phyloP scores from a whole-genome alignment of 2,888 invertebrate species.

The Zygothrica quintamaculata region DNA sequence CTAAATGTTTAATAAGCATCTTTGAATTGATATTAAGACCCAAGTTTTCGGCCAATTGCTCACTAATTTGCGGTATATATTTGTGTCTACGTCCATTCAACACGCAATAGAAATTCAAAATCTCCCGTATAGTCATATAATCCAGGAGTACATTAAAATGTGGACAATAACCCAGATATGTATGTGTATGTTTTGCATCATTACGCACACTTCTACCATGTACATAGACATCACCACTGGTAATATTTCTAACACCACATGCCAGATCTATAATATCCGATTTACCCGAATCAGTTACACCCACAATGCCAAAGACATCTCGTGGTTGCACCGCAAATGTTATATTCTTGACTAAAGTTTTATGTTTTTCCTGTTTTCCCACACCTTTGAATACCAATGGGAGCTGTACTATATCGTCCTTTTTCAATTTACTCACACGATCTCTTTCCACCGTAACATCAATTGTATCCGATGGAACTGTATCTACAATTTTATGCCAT shows the following conservation, averaged over 20 bases:
- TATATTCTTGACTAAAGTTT: background rate
- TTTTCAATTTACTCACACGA: background rate
- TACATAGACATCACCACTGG: constrained; percentile 14
- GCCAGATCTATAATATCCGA: constrained; percentile 3
- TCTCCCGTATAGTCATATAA: constrained; percentile 13
- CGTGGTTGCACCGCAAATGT: constrained; percentile 6
- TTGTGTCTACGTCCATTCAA: background rate
- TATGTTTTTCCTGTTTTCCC: background rate
- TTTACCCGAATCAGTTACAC: constrained; percentile 15
- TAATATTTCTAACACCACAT: constrained; percentile 5
- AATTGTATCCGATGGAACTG: too few relatives aligned
- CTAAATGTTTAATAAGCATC: constrained; percentile 3
- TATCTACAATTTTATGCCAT: too few relatives aligned
- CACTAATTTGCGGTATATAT: background rate
- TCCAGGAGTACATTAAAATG: background rate
- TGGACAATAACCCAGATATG: constrained; percentile 11
- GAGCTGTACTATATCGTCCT: background rate
- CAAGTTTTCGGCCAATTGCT: background rate
- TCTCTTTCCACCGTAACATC: background rate
- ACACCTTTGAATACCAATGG: constrained; percentile 5
- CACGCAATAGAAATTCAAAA: constrained; percentile 19
- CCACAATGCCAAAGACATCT: constrained; percentile 25
- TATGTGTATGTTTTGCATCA: background rate
- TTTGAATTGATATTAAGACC: too few relatives aligned
- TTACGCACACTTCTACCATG: constrained; percentile 7